These are phyloP conservation scores for Laodelphax striatellus DNA, from an alignment of 1,140 invertebrate species.

Conservation along the genomic window DNA sequence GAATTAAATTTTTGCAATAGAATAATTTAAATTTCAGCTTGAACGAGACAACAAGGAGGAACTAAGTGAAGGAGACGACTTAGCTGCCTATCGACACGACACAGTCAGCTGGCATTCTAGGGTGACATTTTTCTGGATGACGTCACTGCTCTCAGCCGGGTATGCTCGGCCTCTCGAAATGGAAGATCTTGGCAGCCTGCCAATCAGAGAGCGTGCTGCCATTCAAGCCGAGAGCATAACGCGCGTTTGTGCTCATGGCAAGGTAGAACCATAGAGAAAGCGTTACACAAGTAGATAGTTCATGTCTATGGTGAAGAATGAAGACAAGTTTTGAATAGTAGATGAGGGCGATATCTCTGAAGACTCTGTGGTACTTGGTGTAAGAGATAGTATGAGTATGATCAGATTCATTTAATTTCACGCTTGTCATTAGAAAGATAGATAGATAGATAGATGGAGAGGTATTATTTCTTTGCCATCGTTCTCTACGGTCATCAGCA, in stretches of 20 bases:
- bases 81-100: slow-evolving; percentile 37
- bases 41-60: background rate
- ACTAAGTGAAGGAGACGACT: background rate
- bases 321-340: no score
- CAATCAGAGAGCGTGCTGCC: slow-evolving; percentile 43
- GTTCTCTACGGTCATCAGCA: no score
- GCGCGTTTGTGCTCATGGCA: slow-evolving; percentile 34
- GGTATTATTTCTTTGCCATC: no score
- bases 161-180: slow-evolving; percentile 51
- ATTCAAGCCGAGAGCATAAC: slow-evolving; percentile 41
- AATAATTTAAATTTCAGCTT: background rate
- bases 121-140: slow-evolving; percentile 67
- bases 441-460: no score
- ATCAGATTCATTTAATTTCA: no score
- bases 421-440: no score
- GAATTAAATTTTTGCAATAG: no score
- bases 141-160: slow-evolving; percentile 49
- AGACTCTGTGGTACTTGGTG: no score
- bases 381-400: no score
- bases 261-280: slow-evolving; percentile 28
- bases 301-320: no score
- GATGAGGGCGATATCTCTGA: no score
- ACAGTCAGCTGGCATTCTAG: slow-evolving; percentile 53
- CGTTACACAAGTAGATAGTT: background rate
- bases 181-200: slow-evolving; percentile 56